These are phyloP conservation scores for Diachasma alloeum DNA, from an alignment of 1,140 invertebrate genomes.

Conservation along the genomic window DNA sequence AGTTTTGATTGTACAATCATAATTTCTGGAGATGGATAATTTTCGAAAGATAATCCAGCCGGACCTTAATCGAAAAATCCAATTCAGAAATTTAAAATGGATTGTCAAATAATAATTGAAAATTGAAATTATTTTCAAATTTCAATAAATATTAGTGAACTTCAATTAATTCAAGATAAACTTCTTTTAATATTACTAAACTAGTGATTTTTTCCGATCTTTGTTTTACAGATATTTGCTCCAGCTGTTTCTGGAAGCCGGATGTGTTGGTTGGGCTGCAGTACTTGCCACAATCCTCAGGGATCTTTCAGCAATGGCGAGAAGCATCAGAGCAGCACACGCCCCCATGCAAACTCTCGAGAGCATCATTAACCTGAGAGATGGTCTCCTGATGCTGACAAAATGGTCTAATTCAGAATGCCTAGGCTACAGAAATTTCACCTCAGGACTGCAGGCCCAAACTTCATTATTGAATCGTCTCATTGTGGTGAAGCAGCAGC, in stretches of 20 bases:
- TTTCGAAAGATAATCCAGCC: no score
- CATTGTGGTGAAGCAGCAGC: slow-evolving; percentile 59
- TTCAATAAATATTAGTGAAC: no score
- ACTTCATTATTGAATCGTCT: slow-evolving; percentile 67
- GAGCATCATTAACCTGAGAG: slow-evolving; percentile 67
- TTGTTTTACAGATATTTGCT: slow-evolving; percentile 63
- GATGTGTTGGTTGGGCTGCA: slow-evolving; percentile 74
- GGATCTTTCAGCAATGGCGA: slow-evolving; percentile 70
- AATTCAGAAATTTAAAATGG: no score
- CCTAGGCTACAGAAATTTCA: slow-evolving; percentile 66
- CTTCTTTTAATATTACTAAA: no score
- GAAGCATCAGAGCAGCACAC: slow-evolving; percentile 70
- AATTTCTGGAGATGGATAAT: no score
- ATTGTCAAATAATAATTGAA: no score
- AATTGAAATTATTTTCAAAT: no score
- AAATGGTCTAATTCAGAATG: slow-evolving; percentile 74
- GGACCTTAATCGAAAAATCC: no score
- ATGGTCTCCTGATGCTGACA: slow-evolving; percentile 68
- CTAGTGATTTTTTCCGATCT: no score
- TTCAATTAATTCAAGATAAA: no score
- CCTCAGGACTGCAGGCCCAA: slow-evolving; percentile 69
- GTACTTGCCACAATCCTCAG: slow-evolving; percentile 70
- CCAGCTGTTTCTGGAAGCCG: slow-evolving; percentile 72
- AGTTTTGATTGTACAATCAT: no score
- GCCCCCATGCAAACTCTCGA: slow-evolving; percentile 69